Evolutionary conservation across 2,113 vertebrate species (phyloP).

Genomic region (Brevimyrus niger): DNA sequence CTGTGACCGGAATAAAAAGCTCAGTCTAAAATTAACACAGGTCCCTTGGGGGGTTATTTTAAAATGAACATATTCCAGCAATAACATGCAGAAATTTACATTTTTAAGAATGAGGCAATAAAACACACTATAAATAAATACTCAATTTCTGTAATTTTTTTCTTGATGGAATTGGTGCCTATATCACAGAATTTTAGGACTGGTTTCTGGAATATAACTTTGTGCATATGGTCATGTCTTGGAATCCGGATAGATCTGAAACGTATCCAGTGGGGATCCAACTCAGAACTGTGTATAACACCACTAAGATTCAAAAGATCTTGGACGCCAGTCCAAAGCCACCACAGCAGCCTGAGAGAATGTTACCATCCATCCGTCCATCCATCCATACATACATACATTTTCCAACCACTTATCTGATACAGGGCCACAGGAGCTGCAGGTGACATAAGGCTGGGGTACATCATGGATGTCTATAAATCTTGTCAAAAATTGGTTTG

Average conservation of each 20-base stretch:
- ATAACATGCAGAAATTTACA: not conserved
- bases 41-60: not conserved
- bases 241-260: not conserved
- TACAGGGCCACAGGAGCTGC: not conserved
- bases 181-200: not conserved
- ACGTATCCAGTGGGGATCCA: not conserved
- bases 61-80: not conserved
- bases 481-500: not conserved
- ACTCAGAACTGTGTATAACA: not conserved
- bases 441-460: not conserved
- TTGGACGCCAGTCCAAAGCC: not conserved
- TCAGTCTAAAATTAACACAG: not conserved
- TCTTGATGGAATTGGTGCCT: not conserved
- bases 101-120: not conserved
- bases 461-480: not conserved
- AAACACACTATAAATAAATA: not conserved
- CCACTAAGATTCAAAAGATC: not conserved
- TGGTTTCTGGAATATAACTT: not conserved
- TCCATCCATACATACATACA: too few relatives aligned
- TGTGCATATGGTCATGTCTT: not conserved
- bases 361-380: not conserved
- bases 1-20: not conserved
- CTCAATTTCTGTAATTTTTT: not conserved
- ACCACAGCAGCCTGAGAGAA: not conserved
- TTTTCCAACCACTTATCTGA: not conserved